A percentile compares a stretch with the other conserved stretches of the same genome.
phyloP scores from a whole-genome alignment of 2,797 vertebrate species.

The Sylvilagus floridanus region DNA sequence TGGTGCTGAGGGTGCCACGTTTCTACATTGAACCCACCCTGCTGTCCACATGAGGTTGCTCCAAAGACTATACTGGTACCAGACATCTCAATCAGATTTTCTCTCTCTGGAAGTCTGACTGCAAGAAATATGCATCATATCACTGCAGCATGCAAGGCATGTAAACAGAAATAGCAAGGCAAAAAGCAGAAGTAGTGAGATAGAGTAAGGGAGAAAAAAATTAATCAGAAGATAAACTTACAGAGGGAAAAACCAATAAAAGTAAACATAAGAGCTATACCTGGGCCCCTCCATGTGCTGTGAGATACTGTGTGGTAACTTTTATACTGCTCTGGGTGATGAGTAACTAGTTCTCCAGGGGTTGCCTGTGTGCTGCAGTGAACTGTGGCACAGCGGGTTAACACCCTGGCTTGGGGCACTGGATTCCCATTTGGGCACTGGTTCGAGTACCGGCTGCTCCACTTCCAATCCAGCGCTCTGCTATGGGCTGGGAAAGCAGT shows the following conservation, averaged over 20 bases:
- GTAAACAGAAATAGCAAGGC: neutral
- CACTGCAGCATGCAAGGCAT: neutral
- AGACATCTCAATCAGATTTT: neutral
- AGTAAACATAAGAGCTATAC: neutral
- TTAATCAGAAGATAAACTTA: neutral
- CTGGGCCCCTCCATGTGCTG: neutral
- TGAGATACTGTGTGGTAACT: neutral
- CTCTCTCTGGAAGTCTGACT: neutral
- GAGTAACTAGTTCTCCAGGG: neutral
- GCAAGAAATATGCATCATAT: neutral
- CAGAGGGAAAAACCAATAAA: neutral
- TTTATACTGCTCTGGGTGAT: neutral
- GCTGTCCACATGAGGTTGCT: neutral
- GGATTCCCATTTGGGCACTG: too few relatives aligned
- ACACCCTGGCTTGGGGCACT: too few relatives aligned
- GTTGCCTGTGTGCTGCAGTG: rapidly evolving
- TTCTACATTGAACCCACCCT: neutral
- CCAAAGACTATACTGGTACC: neutral
- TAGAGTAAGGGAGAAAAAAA: neutral
- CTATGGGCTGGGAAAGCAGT: too few relatives aligned
- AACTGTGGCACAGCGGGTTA: too few relatives aligned
- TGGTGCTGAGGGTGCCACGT: neutral
- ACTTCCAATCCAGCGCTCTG: too few relatives aligned
- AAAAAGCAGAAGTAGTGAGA: neutral
- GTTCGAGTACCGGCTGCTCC: too few relatives aligned